Evolutionary conservation across 2,113 vertebrate genomes (phyloP).

Genomic region (Caranx ignobilis): DNA sequence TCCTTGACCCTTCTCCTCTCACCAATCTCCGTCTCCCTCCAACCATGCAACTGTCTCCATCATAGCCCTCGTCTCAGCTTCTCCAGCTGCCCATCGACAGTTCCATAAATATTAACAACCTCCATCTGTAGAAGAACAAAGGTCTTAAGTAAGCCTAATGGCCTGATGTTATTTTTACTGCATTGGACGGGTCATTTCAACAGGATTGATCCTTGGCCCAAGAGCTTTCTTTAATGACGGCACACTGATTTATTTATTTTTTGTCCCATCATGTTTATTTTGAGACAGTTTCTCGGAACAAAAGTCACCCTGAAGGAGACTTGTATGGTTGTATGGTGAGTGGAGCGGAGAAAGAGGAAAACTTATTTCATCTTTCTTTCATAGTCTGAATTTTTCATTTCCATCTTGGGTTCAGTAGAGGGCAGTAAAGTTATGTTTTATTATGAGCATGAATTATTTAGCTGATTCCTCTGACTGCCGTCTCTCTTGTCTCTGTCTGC

Average conservation of each 20-base stretch:
- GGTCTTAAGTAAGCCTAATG: slow-evolving; percentile 66
- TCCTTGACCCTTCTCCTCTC: not conserved
- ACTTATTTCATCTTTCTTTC: not conserved
- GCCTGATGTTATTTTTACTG: slow-evolving; percentile 58
- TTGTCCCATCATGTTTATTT: slow-evolving; percentile 37
- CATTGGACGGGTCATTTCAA: slow-evolving; percentile 19
- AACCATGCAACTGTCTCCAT: not conserved
- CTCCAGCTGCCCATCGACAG: slow-evolving; percentile 37
- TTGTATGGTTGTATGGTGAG: not conserved
- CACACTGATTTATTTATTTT: slow-evolving; percentile 23
- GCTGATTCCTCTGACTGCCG: slow-evolving; percentile 18
- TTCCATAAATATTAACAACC: slow-evolving; percentile 72
- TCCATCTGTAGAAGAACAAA: slow-evolving; percentile 63
- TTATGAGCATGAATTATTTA: slow-evolving; percentile 66
- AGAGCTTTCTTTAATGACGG: slow-evolving; percentile 13
- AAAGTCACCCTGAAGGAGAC: slow-evolving; percentile 2
- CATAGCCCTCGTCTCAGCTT: slow-evolving; percentile 16
- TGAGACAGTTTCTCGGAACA: not conserved
- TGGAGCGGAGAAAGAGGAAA: not conserved
- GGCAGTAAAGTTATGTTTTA: slow-evolving; percentile 62
- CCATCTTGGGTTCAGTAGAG: slow-evolving; percentile 56
- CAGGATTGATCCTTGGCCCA: not conserved
- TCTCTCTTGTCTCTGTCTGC: slow-evolving; percentile 24
- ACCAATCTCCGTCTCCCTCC: not conserved
- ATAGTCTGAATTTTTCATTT: slow-evolving; percentile 29